phyloP scores from a whole-genome alignment of 2,888 invertebrate genomes.

The Emesis russula region DNA sequence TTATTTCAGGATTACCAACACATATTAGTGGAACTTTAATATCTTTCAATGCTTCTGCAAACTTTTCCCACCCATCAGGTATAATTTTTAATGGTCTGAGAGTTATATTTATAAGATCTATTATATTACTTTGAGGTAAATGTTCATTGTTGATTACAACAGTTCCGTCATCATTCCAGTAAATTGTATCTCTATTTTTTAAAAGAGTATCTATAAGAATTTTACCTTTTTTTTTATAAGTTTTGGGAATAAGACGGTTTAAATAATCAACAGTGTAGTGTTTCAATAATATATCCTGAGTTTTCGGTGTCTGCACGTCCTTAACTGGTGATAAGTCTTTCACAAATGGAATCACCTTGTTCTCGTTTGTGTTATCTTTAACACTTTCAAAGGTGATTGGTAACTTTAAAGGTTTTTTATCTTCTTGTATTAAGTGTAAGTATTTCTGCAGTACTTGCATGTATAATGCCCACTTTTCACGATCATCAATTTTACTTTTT shows the following conservation, averaged over 20 bases:
- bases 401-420: conserved; percentile 56
- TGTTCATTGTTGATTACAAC: conserved; percentile 79
- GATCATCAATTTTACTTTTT: conserved; percentile 75
- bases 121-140: conserved; percentile 84
- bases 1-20: conserved; percentile 1
- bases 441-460: conserved; percentile 85
- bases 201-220: conserved; percentile 60
- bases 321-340: conserved; percentile 14
- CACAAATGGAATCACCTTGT: conserved; percentile 22
- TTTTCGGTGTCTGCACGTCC: neutral
- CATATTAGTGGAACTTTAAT: neutral
- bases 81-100: conserved; percentile 85
- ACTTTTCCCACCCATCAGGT: conserved; percentile 87
- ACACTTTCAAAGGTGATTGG: conserved; percentile 44
- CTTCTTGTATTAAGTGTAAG: conserved; percentile 78
- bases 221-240: conserved; percentile 78
- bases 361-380: conserved; percentile 22
- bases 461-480: conserved; percentile 83
- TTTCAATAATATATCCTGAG: neutral
- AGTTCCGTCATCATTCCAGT: conserved; percentile 78
- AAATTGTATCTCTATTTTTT: conserved; percentile 61
- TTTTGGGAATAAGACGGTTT: conserved; percentile 62
- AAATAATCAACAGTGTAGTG: conserved; percentile 44
- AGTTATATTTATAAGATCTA: conserved; percentile 85
- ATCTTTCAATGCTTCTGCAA: conserved; percentile 43